Evolutionary conservation across 1,140 invertebrate genomes (phyloP), one percentile per base, ranked within the genome.

Genomic region (Sycobia sp.): DNA sequence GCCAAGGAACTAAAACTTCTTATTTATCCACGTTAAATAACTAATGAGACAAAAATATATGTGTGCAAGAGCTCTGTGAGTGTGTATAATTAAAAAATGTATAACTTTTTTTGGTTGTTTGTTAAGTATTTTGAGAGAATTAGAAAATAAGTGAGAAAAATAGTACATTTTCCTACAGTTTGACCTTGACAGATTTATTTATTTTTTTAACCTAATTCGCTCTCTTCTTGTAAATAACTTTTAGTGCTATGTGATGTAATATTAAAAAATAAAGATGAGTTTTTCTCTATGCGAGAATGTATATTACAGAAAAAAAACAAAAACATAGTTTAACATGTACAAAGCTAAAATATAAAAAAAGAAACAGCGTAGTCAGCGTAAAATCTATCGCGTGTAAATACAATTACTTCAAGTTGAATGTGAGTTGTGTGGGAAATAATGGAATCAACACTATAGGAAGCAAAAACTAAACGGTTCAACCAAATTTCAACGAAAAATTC

Each of bases 181-280:
- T 70, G 27, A 51, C n/a, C 63, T 65, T 56, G 63, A 73, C 71
- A 77, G 62, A 79, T 76, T 70, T 68, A 69, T 76, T 74, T 82
- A 81, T 81, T 81, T 82, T 82, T 82, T 76, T 82, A 81, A 77
- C 73, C 74, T 73, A 68, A 77, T 71, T 70, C 67, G 66, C 78
- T 78, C 76, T 76, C 62, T 69, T 74, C 70, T 73, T 72, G 73
- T 73, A 73, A 67, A 73, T 73, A 73, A 62, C 60, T 67, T 67
- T 50, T 46, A 43, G 16, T 18, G 18, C 2, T 18, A 43, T 56
- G 63, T 44, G 29, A 36, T 51, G 58, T 63, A 55, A 66, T 41
- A 29, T 43, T 32, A 49, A 60, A 49, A 18, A 3, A 4, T 29
- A 49, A 25, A 4, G 7, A 10, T 16, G 9, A 49, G 16, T n/a